Base-by-base conservation (phyloP, 2,113 vertebrate genomes). In the Callorhinus ursinus region DNA sequence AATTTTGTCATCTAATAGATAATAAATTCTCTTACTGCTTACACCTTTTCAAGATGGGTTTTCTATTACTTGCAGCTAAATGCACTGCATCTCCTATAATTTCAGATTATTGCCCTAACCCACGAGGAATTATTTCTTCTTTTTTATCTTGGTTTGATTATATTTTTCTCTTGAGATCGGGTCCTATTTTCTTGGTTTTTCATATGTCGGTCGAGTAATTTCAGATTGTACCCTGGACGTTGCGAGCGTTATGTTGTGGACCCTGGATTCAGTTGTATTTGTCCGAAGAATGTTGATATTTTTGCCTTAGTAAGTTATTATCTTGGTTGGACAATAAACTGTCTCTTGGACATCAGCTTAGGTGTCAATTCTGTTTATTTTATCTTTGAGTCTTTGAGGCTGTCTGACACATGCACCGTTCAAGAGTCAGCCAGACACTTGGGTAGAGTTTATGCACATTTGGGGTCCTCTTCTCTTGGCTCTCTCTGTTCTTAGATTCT, bases 221-320 rank as follows among this genome's bases (percentile, higher is more conserved):
- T 88, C 51, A 11, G 82, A 26, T 33, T 39, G 16, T 33, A 49
- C 53, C n/a, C 1, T 61, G 21, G 74, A 69, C 19, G 9, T 24
- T 16, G 24, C 14, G 19, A 67, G 18, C 36, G 65, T 71, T 39
- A 18, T 2, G 13, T 46, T 88, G 42, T 71, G 24, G 51, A 71
- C 26, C 57, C 83, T 90, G 71, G 77, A 18, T 89, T 89, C 46
- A 31, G 72, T 69, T 39, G 14, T 65, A 51, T 88, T 94, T 63
- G 59, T 93, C n/a, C n/a, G 59, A 89, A 42, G 65, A 97, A 31
- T 9, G 3, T 57, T 81, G 59, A 13, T 90, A 15, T 12, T 85
- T 80, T 77, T 42, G 26, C 80, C 55, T 85, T 74, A 1, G 42
- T 24, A 57, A 24, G 19, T 51, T 22, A 0, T 57, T 53, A 94